A percentile compares a stretch with the other conserved stretches of the same genome.
Conservation (phyloP, 2,113 vertebrate genomes). For the Trachemys scripta region DNA sequence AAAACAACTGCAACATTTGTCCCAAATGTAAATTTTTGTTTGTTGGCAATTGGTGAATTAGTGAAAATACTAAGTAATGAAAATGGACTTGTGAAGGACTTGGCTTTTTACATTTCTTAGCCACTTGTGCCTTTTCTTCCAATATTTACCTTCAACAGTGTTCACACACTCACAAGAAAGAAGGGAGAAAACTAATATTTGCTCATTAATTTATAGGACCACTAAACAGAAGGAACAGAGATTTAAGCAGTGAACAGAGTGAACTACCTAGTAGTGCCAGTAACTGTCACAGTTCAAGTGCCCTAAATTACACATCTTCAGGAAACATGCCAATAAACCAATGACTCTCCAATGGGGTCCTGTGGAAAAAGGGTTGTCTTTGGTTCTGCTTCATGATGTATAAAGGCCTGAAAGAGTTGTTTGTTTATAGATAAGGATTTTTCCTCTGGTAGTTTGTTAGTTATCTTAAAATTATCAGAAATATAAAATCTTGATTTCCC, state of each 20-base stretch:
- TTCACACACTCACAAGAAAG: neutral
- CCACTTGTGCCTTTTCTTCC: neutral
- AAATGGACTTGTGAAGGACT: no score
- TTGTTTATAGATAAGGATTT: neutral
- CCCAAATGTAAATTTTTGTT: neutral
- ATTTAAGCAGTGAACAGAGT: rapidly evolving
- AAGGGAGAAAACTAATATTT: neutral
- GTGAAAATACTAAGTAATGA: neutral
- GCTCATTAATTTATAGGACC: neutral
- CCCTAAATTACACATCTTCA: neutral
- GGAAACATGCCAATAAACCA: neutral
- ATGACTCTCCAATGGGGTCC: neutral
- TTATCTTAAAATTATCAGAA: neutral
- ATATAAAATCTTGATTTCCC: neutral
- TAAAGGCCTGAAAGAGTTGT: neutral
- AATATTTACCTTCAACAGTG: neutral
- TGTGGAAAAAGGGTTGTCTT: neutral
- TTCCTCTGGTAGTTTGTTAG: neutral
- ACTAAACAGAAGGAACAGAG: neutral
- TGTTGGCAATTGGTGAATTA: neutral
- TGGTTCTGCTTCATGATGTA: neutral
- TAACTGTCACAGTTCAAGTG: neutral
- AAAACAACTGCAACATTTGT: neutral
- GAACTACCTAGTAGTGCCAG: neutral
- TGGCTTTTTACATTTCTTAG: neutral